These are phyloP conservation scores for Andricus grossulariae DNA, from an alignment of 1,140 invertebrate species.

Conservation along the genomic window DNA sequence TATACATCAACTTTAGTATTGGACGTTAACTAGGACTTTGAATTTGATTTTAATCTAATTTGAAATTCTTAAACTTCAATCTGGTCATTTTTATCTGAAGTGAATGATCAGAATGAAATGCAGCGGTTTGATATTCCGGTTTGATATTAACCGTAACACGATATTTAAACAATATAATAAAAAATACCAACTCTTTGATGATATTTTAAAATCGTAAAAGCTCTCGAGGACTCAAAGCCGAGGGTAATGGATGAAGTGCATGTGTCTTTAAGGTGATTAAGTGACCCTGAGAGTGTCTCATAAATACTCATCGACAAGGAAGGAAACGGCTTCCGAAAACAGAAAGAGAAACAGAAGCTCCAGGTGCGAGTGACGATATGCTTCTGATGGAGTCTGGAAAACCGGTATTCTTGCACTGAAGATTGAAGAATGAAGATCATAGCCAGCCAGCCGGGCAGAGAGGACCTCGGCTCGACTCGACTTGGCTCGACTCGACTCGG, in stretches of 20 bases:
- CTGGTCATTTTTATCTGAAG: no score
- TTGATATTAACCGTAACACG: no score
- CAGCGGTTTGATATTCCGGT: no score
- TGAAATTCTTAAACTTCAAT: no score
- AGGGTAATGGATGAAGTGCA: neutral
- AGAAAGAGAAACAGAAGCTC: neutral
- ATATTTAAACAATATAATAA: no score
- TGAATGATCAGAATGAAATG: no score
- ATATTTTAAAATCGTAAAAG: no score
- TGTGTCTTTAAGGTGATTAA: slow-evolving; percentile 3
- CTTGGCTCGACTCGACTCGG: neutral
- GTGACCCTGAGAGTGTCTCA: slow-evolving; percentile 16
- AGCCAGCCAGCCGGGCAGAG: neutral
- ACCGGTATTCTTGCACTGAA: slow-evolving; percentile 27
- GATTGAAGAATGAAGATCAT: neutral
- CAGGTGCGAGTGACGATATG: slow-evolving; percentile 18
- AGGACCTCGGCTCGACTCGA: neutral
- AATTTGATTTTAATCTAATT: no score
- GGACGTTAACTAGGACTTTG: no score
- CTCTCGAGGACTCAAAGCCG: no score
- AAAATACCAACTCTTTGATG: no score
- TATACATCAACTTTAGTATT: no score
- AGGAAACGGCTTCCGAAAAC: slow-evolving; percentile 24
- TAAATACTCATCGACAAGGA: slow-evolving; percentile 20
- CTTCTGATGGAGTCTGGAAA: neutral